phyloP scores from a whole-genome alignment of 2,888 invertebrate species.

The Apodemia zela region DNA sequence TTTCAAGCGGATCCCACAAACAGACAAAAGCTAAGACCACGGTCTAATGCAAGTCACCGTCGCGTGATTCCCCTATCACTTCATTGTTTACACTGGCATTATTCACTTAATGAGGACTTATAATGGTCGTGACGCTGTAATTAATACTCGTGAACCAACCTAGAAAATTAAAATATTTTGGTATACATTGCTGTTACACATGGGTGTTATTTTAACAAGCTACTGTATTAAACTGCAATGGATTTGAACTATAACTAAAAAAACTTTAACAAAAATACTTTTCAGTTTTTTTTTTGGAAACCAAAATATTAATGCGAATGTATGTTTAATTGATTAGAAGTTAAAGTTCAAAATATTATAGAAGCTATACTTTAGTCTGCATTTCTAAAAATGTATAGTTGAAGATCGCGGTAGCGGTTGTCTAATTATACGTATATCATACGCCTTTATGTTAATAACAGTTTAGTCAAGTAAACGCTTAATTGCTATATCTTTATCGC shows the following conservation, averaged over 20 bases:
- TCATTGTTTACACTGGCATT: constrained; percentile 64
- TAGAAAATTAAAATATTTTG: constrained; percentile 24
- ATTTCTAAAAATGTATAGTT: not conserved
- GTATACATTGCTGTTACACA: constrained; percentile 25
- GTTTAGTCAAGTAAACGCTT: constrained; percentile 59
- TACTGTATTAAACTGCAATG: not conserved
- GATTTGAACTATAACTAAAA: not conserved
- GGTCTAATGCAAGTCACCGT: constrained; percentile 54
- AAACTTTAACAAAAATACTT: not conserved
- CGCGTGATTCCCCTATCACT: constrained; percentile 65
- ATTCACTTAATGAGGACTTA: constrained; percentile 59
- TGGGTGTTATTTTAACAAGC: not conserved
- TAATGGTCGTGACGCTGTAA: constrained; percentile 61
- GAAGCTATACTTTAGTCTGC: no score
- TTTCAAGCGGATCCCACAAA: constrained; percentile 44
- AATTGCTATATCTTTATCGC: constrained; percentile 64
- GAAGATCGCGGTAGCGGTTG: constrained; percentile 35
- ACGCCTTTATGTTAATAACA: constrained; percentile 49
- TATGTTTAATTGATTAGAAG: no score
- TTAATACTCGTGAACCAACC: constrained; percentile 45
- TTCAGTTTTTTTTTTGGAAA: not conserved
- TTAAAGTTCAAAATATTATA: no score
- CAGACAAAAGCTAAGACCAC: constrained; percentile 42
- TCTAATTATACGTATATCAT: constrained; percentile 38
- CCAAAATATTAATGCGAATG: no score